These are phyloP conservation scores for Meteorus sp. DNA, from an alignment of 1,140 invertebrate genomes.

Conservation along the genomic window DNA sequence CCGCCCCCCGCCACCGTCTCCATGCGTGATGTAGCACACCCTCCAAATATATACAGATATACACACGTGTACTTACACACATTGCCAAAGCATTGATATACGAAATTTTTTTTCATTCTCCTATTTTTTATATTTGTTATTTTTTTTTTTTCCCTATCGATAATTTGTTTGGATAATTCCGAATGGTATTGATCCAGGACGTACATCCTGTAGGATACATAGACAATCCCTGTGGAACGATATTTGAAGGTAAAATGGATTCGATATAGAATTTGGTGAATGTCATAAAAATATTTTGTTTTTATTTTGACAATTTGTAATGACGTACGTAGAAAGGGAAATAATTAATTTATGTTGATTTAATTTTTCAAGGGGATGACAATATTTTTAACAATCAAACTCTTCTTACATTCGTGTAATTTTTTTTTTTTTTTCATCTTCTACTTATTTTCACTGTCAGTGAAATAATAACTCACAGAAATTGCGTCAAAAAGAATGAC, in stretches of 20 bases:
- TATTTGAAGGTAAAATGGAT: too few relatives aligned
- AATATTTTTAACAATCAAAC: too few relatives aligned
- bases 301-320: not conserved
- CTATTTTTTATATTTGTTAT: too few relatives aligned
- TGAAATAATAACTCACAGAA: too few relatives aligned
- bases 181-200: slow-evolving; percentile 61
- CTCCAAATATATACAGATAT: slow-evolving; percentile 20
- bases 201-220: slow-evolving; percentile 56
- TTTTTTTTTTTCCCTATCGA: slow-evolving; percentile 56
- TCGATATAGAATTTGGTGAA: too few relatives aligned
- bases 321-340: not conserved
- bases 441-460: too few relatives aligned
- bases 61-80: slow-evolving; percentile 7
- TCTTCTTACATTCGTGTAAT: too few relatives aligned
- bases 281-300: slow-evolving; percentile 39
- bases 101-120: slow-evolving; percentile 8
- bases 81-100: not conserved
- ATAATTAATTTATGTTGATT: too few relatives aligned
- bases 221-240: slow-evolving; percentile 56
- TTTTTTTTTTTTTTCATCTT: too few relatives aligned
- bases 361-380: not conserved
- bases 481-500: too few relatives aligned
- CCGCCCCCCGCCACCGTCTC: slow-evolving; percentile 46
- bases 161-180: slow-evolving; percentile 63
- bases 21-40: slow-evolving; percentile 54